Base-by-base conservation (phyloP, 2,888 invertebrate genomes). In the Pandemis heparana region DNA sequence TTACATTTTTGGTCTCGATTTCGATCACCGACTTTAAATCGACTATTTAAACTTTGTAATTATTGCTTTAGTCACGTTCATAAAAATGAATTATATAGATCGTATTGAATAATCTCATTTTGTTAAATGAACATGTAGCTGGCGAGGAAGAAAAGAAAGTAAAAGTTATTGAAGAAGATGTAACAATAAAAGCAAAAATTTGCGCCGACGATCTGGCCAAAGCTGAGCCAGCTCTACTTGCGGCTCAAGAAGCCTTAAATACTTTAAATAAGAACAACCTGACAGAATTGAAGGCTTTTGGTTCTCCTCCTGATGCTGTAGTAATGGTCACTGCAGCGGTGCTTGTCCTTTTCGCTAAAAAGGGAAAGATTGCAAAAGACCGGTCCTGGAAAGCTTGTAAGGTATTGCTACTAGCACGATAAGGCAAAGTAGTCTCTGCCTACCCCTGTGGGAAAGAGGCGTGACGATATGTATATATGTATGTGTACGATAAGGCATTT, bases 211-310 rank as follows among this genome's bases (percentile, higher is more conserved):
- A 99, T 92, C 95, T 99, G 82, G 96, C 96, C 0, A 98, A 97
- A 85, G 99, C 99, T 0, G 98, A 99, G 88, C 99, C 99, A 0
- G 98, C 98, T 0, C 90, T 99, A 38, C 85, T 96, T 23, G 98
- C 98, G 12, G 99, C 99, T 0, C 97, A 98, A 85, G 98, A 97
- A 81, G 99, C 99, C 9, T 91, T 99, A 66, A 97, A 99, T 85
- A 99, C 99, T 0, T 90, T 99, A 38, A 98, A 99, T 85, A 99
- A 99, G 94, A 97, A 96, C 84, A 99, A 99, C 88, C 91, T 99
- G 78, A 99, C 99, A 0, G 99, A 99, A 91, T 90, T 99, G 85
- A 99, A 99, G 87, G 98, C 99, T 0, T 99, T 99, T 87, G 98
- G 98, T 0, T 96, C 98, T 5, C 99, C 99, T 5, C 98, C 98